These are phyloP conservation scores for Patagioenas fasciata DNA, from an alignment of 2,113 vertebrate species.

Conservation along the genomic window DNA sequence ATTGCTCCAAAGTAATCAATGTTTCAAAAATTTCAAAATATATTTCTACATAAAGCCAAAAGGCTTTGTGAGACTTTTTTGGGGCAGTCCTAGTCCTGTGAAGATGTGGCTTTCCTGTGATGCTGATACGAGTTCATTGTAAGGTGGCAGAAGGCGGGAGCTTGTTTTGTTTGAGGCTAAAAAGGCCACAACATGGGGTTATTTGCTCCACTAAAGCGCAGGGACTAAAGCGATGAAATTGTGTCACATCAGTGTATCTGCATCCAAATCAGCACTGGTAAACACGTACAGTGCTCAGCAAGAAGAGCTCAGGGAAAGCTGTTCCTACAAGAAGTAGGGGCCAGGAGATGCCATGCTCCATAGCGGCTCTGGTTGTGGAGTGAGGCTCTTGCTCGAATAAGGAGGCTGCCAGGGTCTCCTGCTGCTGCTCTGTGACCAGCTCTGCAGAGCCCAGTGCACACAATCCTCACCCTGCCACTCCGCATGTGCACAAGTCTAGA, in stretches of 20 bases:
- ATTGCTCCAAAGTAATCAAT: neutral
- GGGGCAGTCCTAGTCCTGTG: neutral
- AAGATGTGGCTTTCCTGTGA: neutral
- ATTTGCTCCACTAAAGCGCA: neutral
- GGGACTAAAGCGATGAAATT: neutral
- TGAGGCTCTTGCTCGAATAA: neutral
- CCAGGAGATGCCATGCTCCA: neutral
- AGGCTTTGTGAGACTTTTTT: neutral
- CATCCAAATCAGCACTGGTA: neutral
- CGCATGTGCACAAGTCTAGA: neutral
- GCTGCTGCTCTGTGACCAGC: neutral
- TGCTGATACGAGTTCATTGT: neutral
- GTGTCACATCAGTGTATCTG: neutral
- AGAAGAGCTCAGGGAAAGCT: neutral
- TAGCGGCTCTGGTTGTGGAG: neutral
- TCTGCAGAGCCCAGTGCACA: rapidly evolving
- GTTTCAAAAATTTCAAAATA: neutral
- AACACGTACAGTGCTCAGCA: neutral
- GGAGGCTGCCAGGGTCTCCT: neutral
- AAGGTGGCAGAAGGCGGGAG: neutral
- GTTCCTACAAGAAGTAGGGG: neutral
- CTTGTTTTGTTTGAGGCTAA: neutral
- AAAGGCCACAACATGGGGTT: neutral
- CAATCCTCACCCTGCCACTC: neutral
- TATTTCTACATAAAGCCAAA: neutral